Base-by-base conservation (phyloP, 2,113 vertebrate genomes). In the Ciconia maguari region DNA sequence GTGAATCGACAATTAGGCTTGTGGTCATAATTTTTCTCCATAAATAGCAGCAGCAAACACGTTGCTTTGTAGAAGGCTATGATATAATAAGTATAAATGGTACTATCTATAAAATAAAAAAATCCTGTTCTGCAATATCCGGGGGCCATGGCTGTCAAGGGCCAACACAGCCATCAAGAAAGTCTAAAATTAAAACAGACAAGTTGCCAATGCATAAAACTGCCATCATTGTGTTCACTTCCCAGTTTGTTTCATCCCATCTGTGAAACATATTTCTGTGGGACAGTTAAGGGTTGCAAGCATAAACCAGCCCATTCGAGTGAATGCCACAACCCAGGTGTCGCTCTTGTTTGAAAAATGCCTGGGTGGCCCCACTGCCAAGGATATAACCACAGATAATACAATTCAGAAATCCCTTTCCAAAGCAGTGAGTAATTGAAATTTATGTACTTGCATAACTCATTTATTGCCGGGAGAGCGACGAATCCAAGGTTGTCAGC, bases 221-320 rank as follows among this genome's bases (percentile, higher is more conserved):
- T 95, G 91, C 96, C 82, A 83, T 93, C 71, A 86, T 80, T 83
- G 51, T 96, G 91, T 86, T 96, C 87, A 83, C 64, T 95, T 97
- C 85, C 82, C 84, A 75, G 94, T 97, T 96, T 86, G 89, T 96
- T 97, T 93, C 94, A 88, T 55, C 82, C 93, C 97, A 97, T 97
- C 97, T 97, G 97, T 96, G 97, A 96, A 96, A 83, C 96, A 88
- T 95, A 91, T 97, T 97, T 97, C 91, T 96, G 82, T 68, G 93
- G 96, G 96, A 94, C 85, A 86, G 78, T 96, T 97, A 96, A 86
- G 71, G 54, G 68, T 78, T 91, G 78, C 51, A 83, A 64, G 71
- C 89, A 86, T 90, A 91, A 96, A 94, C 55, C 62, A 93, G 64
- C n/a, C 78, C 29, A 9, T 88, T 86, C 3, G 2, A 77, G 60